Percentiles rank a stretch among this genome's conserved stretches.
Conservation (phyloP, 1,140 invertebrate species). For the Euglossa dilemma region DNA sequence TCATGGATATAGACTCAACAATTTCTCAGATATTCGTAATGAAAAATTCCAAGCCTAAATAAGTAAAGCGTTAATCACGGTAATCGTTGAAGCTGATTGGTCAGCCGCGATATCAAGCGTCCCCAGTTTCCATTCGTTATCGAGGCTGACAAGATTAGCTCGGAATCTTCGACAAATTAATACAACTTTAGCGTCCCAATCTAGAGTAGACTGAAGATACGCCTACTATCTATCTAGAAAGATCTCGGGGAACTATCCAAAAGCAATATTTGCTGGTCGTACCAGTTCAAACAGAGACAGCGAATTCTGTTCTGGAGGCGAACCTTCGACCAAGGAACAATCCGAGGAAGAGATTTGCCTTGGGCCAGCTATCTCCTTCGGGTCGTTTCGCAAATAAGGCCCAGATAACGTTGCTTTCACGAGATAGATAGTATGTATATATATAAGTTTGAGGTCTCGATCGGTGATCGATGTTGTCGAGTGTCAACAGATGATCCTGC, state of each 20-base stretch:
- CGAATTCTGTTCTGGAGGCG: neutral
- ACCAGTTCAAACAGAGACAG: neutral
- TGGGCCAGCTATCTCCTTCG: neutral
- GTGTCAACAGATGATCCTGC: conserved; percentile 5
- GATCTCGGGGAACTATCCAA: neutral
- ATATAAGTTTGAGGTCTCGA: conserved; percentile 3
- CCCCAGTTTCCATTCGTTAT: too few relatives aligned
- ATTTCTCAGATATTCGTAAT: too few relatives aligned
- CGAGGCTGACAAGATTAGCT: too few relatives aligned
- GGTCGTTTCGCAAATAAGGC: conserved; percentile 22
- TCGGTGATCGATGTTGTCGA: conserved; percentile 14
- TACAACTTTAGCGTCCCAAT: too few relatives aligned
- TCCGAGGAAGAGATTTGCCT: neutral
- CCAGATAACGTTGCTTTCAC: neutral
- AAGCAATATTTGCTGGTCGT: neutral
- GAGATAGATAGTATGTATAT: neutral
- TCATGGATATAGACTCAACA: too few relatives aligned
- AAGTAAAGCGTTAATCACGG: too few relatives aligned
- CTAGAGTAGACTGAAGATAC: too few relatives aligned
- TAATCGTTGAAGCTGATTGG: too few relatives aligned
- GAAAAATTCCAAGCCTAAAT: too few relatives aligned
- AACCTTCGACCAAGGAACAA: neutral
- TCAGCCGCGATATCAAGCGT: too few relatives aligned
- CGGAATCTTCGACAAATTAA: too few relatives aligned
- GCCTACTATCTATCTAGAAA: too few relatives aligned